Evolutionary conservation across 2,888 invertebrate genomes (phyloP).

Genomic region (Apamea monoglypha): DNA sequence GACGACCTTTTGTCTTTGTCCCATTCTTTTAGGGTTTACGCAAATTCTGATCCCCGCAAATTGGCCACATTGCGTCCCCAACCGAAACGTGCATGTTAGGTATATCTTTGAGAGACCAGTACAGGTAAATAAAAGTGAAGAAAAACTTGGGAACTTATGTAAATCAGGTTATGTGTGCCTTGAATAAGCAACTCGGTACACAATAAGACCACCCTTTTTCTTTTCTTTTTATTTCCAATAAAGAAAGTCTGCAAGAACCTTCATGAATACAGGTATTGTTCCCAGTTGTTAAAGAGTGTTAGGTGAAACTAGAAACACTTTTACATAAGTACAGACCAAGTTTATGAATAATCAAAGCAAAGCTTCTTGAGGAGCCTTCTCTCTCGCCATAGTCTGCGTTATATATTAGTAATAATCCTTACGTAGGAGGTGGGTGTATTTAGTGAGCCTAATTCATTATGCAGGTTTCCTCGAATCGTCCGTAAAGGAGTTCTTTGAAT

Average conservation of each 20-base stretch:
- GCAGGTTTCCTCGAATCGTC: constrained; percentile 80
- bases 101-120: constrained; percentile 74
- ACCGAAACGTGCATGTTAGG: constrained; percentile 69
- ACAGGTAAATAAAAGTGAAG: constrained; percentile 78
- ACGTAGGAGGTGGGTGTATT: constrained; percentile 62
- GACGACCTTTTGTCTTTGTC: constrained; percentile 86
- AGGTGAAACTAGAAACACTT: constrained; percentile 65
- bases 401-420: constrained; percentile 47
- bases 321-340: constrained; percentile 63
- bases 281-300: constrained; percentile 58
- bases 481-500: constrained; percentile 84
- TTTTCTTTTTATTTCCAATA: constrained; percentile 63
- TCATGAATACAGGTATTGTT: constrained; percentile 72
- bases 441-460: constrained; percentile 79
- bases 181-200: constrained; percentile 77
- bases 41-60: constrained; percentile 85
- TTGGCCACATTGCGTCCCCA: constrained; percentile 77
- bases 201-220: constrained; percentile 71
- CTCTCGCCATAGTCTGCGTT: constrained; percentile 49
- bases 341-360: constrained; percentile 64
- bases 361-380: constrained; percentile 56
- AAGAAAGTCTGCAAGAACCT: constrained; percentile 70
- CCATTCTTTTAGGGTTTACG: constrained; percentile 82
- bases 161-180: constrained; percentile 80
- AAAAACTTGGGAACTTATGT: constrained; percentile 77